These are phyloP conservation scores for Bemisia tabaci DNA, from an alignment of 1,140 invertebrate species.

Conservation along the genomic window DNA sequence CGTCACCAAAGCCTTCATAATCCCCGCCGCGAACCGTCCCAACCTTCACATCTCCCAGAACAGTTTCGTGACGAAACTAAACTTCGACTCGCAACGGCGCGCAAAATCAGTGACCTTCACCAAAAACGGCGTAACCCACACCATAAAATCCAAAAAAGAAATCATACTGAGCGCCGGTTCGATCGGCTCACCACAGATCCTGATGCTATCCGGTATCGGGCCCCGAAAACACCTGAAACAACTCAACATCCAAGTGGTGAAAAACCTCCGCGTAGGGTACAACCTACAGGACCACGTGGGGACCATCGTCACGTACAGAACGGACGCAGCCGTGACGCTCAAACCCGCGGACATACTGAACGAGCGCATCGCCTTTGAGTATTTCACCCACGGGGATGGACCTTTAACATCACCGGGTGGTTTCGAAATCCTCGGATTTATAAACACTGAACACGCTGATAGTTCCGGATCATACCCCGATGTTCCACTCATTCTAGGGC, in stretches of 20 bases:
- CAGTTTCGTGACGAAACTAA: conserved; percentile 34
- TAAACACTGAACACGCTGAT: too few relatives aligned
- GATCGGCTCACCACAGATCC: conserved; percentile 30
- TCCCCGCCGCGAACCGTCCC: conserved; percentile 23
- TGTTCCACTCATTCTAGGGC: not conserved
- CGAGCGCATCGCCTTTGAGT: conserved; percentile 1
- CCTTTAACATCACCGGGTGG: conserved; percentile 5
- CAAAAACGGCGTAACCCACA: conserved; percentile 41
- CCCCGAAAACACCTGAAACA: conserved; percentile 30
- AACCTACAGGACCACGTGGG: conserved; percentile 37
- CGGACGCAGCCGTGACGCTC: conserved; percentile 1
- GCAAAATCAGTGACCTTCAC: conserved; percentile 58
- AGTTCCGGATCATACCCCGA: too few relatives aligned
- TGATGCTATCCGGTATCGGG: conserved; percentile 39
- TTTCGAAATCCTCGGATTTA: too few relatives aligned
- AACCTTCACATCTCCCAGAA: conserved; percentile 40
- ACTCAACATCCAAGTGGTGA: conserved; percentile 19
- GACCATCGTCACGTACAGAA: conserved; percentile 3
- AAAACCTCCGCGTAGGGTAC: conserved; percentile 26
- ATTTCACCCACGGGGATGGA: conserved; percentile 1
- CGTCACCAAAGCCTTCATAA: conserved; percentile 40
- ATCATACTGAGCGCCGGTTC: conserved; percentile 30
- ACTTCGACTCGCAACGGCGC: conserved; percentile 38
- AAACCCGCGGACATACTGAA: not conserved
- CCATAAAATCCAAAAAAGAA: conserved; percentile 25